Percentiles rank a stretch among this genome's conserved stretches.
Conservation (phyloP, 2,888 invertebrate species). For the Alentia gelatinosa region DNA sequence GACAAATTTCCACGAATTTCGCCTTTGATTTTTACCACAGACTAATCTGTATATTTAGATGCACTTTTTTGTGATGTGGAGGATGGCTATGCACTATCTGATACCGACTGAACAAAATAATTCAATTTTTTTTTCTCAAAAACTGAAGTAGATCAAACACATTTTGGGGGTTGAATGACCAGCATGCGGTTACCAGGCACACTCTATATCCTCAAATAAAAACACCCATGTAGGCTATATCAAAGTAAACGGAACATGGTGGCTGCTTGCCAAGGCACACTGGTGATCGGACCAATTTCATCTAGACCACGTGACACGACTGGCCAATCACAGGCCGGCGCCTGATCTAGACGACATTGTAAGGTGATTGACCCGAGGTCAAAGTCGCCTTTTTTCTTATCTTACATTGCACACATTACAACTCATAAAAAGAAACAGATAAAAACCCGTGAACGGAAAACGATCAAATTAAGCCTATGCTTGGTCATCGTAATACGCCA, state of each 20-base stretch:
- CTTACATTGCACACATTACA: background rate
- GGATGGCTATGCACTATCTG: too few species aligned
- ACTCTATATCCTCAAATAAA: background rate
- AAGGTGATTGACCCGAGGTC: background rate
- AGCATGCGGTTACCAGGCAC: conserved; percentile 1
- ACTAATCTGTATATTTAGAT: too few species aligned
- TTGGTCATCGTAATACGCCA: background rate
- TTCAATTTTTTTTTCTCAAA: too few species aligned
- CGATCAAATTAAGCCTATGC: background rate
- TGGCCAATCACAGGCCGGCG: background rate
- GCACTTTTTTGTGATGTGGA: too few species aligned
- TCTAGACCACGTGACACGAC: background rate
- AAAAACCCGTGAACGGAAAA: too few species aligned
- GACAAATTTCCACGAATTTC: too few species aligned
- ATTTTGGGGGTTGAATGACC: conserved; percentile 1
- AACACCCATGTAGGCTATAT: background rate
- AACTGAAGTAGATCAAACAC: too few species aligned
- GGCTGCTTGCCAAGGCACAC: background rate
- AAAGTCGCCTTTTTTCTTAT: background rate
- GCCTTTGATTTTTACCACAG: too few species aligned
- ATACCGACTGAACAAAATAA: too few species aligned
- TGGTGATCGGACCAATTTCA: background rate
- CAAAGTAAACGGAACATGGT: background rate
- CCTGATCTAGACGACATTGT: background rate
- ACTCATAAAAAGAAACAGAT: background rate